Conservation (phyloP, 2,888 invertebrate species). For the Ophraella communa region DNA sequence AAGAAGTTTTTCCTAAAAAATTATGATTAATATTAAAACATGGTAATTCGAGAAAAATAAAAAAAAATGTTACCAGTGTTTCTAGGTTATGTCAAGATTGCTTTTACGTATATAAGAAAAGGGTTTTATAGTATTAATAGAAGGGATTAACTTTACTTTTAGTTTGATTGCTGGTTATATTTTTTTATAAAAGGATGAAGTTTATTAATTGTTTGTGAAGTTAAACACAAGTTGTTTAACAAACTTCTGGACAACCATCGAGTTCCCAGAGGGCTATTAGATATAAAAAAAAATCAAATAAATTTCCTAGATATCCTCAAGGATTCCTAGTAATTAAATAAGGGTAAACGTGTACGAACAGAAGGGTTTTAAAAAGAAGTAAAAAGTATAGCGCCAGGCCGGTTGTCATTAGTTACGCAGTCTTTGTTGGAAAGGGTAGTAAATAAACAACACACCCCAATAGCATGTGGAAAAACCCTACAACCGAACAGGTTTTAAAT, state of each 20-base stretch:
- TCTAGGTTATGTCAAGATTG: too few relatives aligned
- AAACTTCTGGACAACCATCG: slow-evolving; percentile 26
- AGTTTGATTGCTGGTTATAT: too few relatives aligned
- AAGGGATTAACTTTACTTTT: too few relatives aligned
- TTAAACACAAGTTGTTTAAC: slow-evolving; percentile 32
- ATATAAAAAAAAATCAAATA: slow-evolving; percentile 18
- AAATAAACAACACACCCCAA: slow-evolving; percentile 55
- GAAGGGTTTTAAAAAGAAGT: slow-evolving; percentile 13
- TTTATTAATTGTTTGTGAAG: slow-evolving; percentile 17
- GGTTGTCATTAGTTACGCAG: slow-evolving; percentile 53
- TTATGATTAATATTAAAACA: too few relatives aligned
- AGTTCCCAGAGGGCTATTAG: slow-evolving; percentile 29
- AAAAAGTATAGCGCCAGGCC: slow-evolving; percentile 29
- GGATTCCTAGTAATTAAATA: slow-evolving; percentile 12
- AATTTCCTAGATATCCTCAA: slow-evolving; percentile 32
- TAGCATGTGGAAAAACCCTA: slow-evolving; percentile 52
- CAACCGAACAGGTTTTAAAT: slow-evolving; percentile 55
- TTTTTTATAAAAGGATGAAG: background rate
- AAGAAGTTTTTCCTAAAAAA: too few relatives aligned
- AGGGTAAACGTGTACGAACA: slow-evolving; percentile 1
- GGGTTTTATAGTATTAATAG: too few relatives aligned
- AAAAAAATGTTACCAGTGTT: too few relatives aligned
- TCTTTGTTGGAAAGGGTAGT: slow-evolving; percentile 51
- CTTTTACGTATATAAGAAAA: too few relatives aligned
- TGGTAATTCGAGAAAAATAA: too few relatives aligned